A percentile compares a stretch with the other conserved stretches of the same genome.
Conservation (phyloP, 2,113 vertebrate species). For the Neopipo cinnamomea region DNA sequence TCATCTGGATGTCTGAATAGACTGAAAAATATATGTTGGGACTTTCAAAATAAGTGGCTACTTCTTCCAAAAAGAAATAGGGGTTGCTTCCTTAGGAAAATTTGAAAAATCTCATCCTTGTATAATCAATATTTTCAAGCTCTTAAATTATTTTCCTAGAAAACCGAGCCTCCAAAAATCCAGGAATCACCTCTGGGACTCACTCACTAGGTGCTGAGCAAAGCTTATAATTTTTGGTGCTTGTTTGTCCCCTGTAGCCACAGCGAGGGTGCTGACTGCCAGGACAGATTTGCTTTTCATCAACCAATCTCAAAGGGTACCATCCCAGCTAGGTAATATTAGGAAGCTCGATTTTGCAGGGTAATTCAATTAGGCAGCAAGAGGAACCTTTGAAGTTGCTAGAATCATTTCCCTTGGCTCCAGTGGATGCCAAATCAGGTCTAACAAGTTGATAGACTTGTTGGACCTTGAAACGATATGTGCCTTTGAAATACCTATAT, state of each 20-base stretch:
- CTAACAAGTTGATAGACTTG: background rate
- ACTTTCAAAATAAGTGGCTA: background rate
- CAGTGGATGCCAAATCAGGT: background rate
- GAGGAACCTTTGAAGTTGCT: background rate
- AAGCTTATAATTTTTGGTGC: background rate
- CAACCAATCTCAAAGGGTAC: background rate
- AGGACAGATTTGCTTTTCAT: background rate
- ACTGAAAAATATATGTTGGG: background rate
- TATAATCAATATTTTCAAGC: background rate
- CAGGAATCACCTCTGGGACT: background rate
- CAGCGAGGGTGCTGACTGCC: background rate
- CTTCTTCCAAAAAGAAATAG: background rate
- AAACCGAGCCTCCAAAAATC: background rate
- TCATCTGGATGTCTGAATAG: background rate
- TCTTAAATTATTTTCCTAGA: background rate
- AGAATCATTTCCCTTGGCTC: background rate
- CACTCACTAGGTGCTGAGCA: background rate
- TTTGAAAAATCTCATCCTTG: background rate
- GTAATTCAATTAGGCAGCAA: background rate
- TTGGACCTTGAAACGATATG: background rate
- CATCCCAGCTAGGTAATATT: background rate
- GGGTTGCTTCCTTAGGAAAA: background rate
- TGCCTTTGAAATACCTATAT: conserved; percentile 3
- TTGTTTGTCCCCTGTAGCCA: background rate
- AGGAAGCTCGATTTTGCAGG: background rate